A percentile compares a stretch with the other conserved stretches of the same genome.
phyloP scores from a whole-genome alignment of 2,113 vertebrate genomes.

The Psettodes erumei region DNA sequence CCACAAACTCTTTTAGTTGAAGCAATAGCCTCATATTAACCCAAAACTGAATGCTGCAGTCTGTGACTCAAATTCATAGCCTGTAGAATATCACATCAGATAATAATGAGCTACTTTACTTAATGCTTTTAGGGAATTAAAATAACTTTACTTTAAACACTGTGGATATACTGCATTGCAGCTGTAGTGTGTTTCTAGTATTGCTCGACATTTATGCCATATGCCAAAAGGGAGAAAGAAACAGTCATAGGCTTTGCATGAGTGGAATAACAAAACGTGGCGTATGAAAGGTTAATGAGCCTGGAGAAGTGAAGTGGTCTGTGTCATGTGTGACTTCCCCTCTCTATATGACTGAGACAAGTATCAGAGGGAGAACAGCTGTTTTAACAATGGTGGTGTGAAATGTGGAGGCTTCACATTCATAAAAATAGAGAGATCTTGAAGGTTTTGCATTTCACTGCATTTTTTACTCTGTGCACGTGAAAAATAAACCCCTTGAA shows the following conservation, averaged over 20 bases:
- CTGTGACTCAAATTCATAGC: not conserved
- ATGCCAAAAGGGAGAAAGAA: slow-evolving; percentile 33
- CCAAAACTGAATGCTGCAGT: not conserved
- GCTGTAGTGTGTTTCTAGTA: slow-evolving; percentile 20
- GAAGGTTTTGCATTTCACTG: slow-evolving; percentile 4
- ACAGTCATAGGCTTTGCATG: slow-evolving; percentile 51
- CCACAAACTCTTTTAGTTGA: not conserved
- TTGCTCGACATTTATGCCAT: slow-evolving; percentile 48
- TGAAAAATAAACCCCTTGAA: too few relatives aligned
- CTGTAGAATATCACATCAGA: not conserved
- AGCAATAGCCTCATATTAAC: not conserved
- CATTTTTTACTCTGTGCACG: too few relatives aligned
- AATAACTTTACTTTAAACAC: slow-evolving; percentile 14
- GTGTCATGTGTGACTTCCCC: slow-evolving; percentile 54
- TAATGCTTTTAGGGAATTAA: slow-evolving; percentile 5
- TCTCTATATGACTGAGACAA: slow-evolving; percentile 35
- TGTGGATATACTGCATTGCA: not conserved
- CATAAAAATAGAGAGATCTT: slow-evolving; percentile 8
- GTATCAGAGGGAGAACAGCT: slow-evolving; percentile 11
- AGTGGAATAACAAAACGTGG: slow-evolving; percentile 56
- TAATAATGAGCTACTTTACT: not conserved
- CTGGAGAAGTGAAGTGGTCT: slow-evolving; percentile 41
- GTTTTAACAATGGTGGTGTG: slow-evolving; percentile 13
- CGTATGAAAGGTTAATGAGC: slow-evolving; percentile 75
- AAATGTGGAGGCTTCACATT: slow-evolving; percentile 17